A percentile compares a stretch with the other conserved stretches of the same genome.
Conservation (phyloP, 2,113 vertebrate genomes). For the Archilochus colubris region DNA sequence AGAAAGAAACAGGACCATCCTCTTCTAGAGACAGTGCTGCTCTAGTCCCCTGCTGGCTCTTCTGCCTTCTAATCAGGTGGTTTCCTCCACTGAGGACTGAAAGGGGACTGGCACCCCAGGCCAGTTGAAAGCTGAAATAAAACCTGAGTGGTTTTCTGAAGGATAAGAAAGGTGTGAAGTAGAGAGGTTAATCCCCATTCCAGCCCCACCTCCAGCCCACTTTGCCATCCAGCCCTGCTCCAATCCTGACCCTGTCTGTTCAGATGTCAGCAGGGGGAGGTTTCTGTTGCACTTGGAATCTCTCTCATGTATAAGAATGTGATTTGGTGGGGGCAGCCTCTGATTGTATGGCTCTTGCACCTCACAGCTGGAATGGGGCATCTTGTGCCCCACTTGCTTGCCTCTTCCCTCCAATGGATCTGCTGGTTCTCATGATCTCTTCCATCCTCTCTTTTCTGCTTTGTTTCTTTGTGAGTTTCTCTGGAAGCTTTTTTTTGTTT, state of each 20-base stretch:
- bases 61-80: not conserved
- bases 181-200: not conserved
- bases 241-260: not conserved
- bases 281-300: slow-evolving; percentile 14
- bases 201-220: not conserved
- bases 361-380: not conserved
- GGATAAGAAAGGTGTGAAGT: not conserved
- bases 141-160: not conserved
- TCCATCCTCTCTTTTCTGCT: slow-evolving; percentile 40
- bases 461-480: slow-evolving; percentile 59
- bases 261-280: not conserved
- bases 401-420: slow-evolving; percentile 24
- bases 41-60: not conserved
- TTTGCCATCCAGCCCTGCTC: not conserved
- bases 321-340: slow-evolving; percentile 3
- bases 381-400: not conserved
- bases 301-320: not conserved
- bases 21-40: not conserved
- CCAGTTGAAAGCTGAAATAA: not conserved
- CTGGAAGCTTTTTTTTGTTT: slow-evolving; percentile 50
- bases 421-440: slow-evolving; percentile 40
- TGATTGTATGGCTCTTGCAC: slow-evolving; percentile 6
- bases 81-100: not conserved
- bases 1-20: not conserved
- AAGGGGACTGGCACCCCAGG: not conserved